Conservation (phyloP, 1,140 invertebrate species). For the Patella vulgata region DNA sequence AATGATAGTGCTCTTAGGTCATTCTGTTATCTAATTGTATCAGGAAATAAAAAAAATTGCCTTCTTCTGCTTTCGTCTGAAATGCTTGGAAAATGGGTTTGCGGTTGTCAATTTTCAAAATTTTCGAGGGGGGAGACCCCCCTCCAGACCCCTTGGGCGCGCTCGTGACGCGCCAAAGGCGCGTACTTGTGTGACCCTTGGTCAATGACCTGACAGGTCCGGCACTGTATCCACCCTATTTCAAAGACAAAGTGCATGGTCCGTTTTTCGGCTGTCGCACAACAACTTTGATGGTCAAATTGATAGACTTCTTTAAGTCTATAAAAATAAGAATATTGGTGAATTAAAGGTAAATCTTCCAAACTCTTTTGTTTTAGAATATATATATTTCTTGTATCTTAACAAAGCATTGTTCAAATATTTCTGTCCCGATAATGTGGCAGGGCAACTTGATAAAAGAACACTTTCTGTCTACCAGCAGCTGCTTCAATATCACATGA, state of each 20-base stretch:
- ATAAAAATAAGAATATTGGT: constrained; percentile 62
- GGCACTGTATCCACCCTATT: constrained; percentile 69
- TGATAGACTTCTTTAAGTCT: constrained; percentile 65
- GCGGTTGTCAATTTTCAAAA: no score
- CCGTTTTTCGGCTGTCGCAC: no score
- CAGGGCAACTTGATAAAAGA: constrained; percentile 68
- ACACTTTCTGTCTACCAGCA: constrained; percentile 63
- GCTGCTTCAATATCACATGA: constrained; percentile 65
- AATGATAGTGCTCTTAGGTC: no score
- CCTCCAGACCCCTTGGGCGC: no score
- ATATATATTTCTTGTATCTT: constrained; percentile 68
- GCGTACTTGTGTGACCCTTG: no score
- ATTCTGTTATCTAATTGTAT: no score
- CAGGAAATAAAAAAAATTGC: no score
- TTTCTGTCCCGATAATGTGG: constrained; percentile 66
- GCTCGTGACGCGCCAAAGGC: no score
- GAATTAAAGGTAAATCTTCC: constrained; percentile 63
- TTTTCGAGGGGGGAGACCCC: no score
- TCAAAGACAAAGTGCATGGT: no score
- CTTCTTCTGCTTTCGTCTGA: no score
- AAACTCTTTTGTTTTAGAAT: constrained; percentile 65
- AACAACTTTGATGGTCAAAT: constrained; percentile 65
- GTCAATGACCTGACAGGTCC: constrained; percentile 58
- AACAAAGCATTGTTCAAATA: constrained; percentile 65
- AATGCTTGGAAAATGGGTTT: no score